A percentile compares a stretch with the other conserved stretches of the same genome.
Conservation (phyloP, 2,113 vertebrate species). For the Grallaria varia region DNA sequence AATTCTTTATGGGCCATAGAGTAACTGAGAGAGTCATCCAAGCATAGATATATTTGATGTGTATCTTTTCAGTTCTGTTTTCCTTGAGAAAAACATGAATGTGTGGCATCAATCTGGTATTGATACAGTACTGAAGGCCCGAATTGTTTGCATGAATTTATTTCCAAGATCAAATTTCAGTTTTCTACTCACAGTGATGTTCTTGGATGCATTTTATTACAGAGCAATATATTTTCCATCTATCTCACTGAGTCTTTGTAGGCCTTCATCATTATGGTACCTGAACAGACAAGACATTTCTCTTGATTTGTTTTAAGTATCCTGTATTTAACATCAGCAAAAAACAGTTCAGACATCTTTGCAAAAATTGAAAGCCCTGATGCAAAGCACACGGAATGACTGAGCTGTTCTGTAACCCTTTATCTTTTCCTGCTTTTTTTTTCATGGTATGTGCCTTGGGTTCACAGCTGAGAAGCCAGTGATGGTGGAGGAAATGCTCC, state of each 20-base stretch:
- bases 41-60: neutral
- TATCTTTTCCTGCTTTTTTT: neutral
- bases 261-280: neutral
- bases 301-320: neutral
- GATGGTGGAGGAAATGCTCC: slow-evolving; percentile 87
- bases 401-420: neutral
- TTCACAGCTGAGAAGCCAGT: slow-evolving; percentile 74
- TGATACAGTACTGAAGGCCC: neutral
- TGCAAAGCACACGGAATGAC: neutral
- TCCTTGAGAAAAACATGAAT: neutral
- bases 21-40: neutral
- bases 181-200: neutral
- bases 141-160: neutral
- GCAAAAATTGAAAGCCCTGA: neutral
- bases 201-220: neutral
- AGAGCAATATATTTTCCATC: neutral
- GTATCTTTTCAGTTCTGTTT: neutral
- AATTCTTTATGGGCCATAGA: neutral
- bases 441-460: neutral
- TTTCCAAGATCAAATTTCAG: neutral
- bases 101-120: neutral
- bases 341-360: neutral
- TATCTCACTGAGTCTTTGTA: neutral
- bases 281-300: neutral
- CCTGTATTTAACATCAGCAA: neutral